Evolutionary conservation across 2,888 invertebrate species (phyloP).

Genomic region (Anagyrus pseudococci): DNA sequence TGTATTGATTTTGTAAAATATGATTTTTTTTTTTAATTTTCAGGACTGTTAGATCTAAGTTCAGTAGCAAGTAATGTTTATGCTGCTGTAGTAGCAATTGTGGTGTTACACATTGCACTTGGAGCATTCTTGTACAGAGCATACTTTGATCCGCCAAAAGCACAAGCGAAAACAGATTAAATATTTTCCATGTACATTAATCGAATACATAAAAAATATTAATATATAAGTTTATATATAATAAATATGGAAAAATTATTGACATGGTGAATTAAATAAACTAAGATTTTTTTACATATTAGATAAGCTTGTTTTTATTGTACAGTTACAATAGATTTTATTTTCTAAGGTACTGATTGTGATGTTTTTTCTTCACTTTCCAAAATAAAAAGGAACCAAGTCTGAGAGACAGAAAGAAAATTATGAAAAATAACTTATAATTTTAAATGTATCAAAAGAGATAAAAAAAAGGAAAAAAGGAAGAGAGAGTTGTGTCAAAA

Average conservation of each 20-base stretch:
- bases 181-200: slow-evolving; percentile 7
- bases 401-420: slow-evolving; percentile 7
- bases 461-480: slow-evolving; percentile 15
- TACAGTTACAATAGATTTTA: slow-evolving; percentile 37
- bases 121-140: slow-evolving; percentile 82
- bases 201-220: slow-evolving; percentile 12
- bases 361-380: slow-evolving; percentile 16
- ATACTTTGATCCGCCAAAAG: slow-evolving; percentile 66
- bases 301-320: slow-evolving; percentile 40
- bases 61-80: slow-evolving; percentile 76
- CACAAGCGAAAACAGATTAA: slow-evolving; percentile 51
- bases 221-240: slow-evolving; percentile 9
- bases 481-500: slow-evolving; percentile 14
- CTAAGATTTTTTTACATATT: slow-evolving; percentile 35
- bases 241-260: slow-evolving; percentile 6
- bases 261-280: slow-evolving; percentile 27
- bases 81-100: slow-evolving; percentile 77
- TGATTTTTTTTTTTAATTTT: slow-evolving; percentile 43
- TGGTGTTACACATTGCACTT: slow-evolving; percentile 77
- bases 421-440: slow-evolving; percentile 5
- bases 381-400: slow-evolving; percentile 16
- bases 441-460: slow-evolving; percentile 13
- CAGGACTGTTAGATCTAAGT: slow-evolving; percentile 64
- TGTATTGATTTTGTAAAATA: too few relatives aligned
- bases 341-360: slow-evolving; percentile 27